Evolutionary conservation across 1,140 invertebrate genomes (phyloP).

Genomic region (Diabrotica undecimpunctata): DNA sequence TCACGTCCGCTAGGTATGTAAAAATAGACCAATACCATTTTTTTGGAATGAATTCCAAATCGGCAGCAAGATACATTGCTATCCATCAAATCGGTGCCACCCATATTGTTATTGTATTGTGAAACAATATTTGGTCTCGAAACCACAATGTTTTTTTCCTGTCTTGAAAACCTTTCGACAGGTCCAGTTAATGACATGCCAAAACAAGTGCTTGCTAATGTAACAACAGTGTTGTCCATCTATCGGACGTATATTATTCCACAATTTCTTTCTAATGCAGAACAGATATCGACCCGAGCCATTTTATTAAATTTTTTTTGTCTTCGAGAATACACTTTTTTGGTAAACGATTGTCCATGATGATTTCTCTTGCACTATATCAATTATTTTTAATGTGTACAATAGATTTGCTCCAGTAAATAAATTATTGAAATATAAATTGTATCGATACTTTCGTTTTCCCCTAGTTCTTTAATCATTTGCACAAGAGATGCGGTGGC

Average conservation of each 20-base stretch:
- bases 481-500: slow-evolving; percentile 25
- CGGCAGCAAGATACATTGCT: slow-evolving; percentile 9
- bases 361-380: slow-evolving; percentile 21
- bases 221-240: slow-evolving; percentile 30
- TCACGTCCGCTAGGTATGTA: slow-evolving; percentile 33
- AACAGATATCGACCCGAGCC: slow-evolving; percentile 18
- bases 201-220: slow-evolving; percentile 31
- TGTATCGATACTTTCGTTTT: neutral
- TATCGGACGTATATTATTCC: slow-evolving; percentile 28
- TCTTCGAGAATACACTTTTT: slow-evolving; percentile 7
- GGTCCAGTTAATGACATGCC: slow-evolving; percentile 17
- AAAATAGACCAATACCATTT: slow-evolving; percentile 18
- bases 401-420: neutral
- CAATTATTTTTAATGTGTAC: neutral
- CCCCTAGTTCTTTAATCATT: neutral
- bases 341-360: slow-evolving; percentile 27
- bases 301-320: slow-evolving; percentile 24
- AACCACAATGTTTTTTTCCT: slow-evolving; percentile 18
- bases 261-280: slow-evolving; percentile 11
- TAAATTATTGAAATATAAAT: neutral
- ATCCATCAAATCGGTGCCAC: slow-evolving; percentile 19
- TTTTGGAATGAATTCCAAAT: slow-evolving; percentile 13
- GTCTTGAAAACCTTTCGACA: slow-evolving; percentile 30
- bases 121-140: slow-evolving; percentile 9
- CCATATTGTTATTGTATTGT: slow-evolving; percentile 19